Evolutionary conservation across 2,888 invertebrate genomes (phyloP).

Genomic region (Helicoverpa assulta): DNA sequence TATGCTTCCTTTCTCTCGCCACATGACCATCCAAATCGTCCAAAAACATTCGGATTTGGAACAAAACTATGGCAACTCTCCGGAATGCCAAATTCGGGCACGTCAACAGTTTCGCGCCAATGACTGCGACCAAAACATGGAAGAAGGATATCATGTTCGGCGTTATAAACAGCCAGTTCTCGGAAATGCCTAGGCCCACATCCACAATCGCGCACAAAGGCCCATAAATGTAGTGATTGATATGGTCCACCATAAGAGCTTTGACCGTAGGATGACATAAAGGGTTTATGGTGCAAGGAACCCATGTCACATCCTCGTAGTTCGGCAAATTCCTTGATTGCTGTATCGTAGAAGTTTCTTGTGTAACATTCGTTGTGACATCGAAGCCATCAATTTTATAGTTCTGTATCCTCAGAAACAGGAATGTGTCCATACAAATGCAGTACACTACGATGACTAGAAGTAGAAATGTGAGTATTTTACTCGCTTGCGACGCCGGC

Average conservation of each 20-base stretch:
- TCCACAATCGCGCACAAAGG: conserved; percentile 94
- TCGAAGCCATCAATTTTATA: conserved; percentile 90
- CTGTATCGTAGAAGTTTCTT: conserved; percentile 75
- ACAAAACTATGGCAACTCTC: conserved; percentile 93
- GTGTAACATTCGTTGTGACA: conserved; percentile 59
- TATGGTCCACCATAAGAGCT: conserved; percentile 94
- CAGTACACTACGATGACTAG: conserved; percentile 91
- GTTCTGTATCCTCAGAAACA: conserved; percentile 93
- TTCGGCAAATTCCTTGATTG: conserved; percentile 61
- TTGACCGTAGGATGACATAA: conserved; percentile 95
- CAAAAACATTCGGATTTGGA: conserved; percentile 95
- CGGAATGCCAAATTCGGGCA: conserved; percentile 93
- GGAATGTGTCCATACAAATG: conserved; percentile 93
- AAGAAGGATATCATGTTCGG: conserved; percentile 96
- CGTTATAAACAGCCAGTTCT: conserved; percentile 91
- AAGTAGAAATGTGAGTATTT: conserved; percentile 91
- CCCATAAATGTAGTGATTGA: conserved; percentile 95
- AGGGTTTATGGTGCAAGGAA: conserved; percentile 93
- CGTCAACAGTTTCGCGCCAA: conserved; percentile 94
- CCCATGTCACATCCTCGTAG: conserved; percentile 90
- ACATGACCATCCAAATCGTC: conserved; percentile 97
- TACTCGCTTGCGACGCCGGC: conserved; percentile 93
- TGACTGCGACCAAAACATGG: conserved; percentile 94
- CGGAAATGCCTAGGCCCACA: conserved; percentile 91
- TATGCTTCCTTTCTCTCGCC: conserved; percentile 93